Conservation (phyloP, 2,888 invertebrate genomes). For the Apoda limacodes region DNA sequence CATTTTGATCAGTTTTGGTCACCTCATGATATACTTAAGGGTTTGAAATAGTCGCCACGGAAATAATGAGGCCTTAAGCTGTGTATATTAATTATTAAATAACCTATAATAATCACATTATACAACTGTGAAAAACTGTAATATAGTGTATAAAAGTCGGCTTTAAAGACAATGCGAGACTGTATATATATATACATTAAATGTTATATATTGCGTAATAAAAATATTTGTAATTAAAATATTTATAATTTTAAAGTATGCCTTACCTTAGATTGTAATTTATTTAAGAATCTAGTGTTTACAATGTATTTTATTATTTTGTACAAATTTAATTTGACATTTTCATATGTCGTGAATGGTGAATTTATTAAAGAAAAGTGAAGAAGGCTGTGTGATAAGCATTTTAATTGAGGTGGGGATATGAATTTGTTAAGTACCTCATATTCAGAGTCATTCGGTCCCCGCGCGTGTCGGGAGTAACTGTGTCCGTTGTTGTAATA, state of each 20-base stretch:
- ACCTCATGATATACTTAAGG: too few relatives aligned
- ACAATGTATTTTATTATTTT: slow-evolving; percentile 33
- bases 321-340: slow-evolving; percentile 26
- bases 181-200: slow-evolving; percentile 57
- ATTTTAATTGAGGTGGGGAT: slow-evolving; percentile 32
- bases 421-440: neutral
- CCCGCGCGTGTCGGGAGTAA: slow-evolving; percentile 22
- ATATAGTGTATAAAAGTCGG: slow-evolving; percentile 43
- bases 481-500: slow-evolving; percentile 30
- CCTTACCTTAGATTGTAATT: slow-evolving; percentile 46
- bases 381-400: slow-evolving; percentile 61
- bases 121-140: too few relatives aligned
- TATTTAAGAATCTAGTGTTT: slow-evolving; percentile 34
- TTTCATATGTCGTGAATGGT: slow-evolving; percentile 29
- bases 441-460: too few relatives aligned
- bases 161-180: slow-evolving; percentile 62
- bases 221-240: slow-evolving; percentile 49
- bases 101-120: too few relatives aligned
- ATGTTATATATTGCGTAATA: slow-evolving; percentile 35
- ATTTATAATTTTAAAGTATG: slow-evolving; percentile 60
- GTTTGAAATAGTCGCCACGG: too few relatives aligned
- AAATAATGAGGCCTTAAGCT: too few relatives aligned
- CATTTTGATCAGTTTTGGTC: too few relatives aligned
- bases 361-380: slow-evolving; percentile 23
- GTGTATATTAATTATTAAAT: too few relatives aligned